Evolutionary conservation across 1,140 invertebrate species (phyloP).

Genomic region (Hypothenemus hampei): DNA sequence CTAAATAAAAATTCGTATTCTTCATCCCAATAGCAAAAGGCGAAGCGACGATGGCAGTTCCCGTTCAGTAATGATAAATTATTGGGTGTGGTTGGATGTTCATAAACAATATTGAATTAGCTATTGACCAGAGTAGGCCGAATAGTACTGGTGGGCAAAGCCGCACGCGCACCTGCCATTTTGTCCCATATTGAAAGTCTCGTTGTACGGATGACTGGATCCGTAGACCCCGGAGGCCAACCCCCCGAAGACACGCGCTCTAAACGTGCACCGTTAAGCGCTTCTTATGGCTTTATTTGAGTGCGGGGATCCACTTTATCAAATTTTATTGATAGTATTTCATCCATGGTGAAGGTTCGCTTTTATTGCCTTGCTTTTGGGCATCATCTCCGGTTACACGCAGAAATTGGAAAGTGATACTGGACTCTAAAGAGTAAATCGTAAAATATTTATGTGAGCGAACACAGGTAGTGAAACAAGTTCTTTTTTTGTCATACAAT

Average conservation of each 20-base stretch:
- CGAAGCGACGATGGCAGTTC: slow-evolving; percentile 13
- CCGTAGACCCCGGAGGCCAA: slow-evolving; percentile 11
- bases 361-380: too few relatives aligned
- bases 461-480: too few relatives aligned
- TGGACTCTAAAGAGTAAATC: too few relatives aligned
- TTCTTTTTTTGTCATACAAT: too few relatives aligned
- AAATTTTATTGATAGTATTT: too few relatives aligned
- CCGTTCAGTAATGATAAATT: slow-evolving; percentile 29
- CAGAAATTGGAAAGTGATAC: too few relatives aligned
- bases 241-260: neutral
- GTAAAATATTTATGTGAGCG: too few relatives aligned
- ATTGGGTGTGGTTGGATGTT: slow-evolving; percentile 26
- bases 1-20: slow-evolving; percentile 6
- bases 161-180: slow-evolving; percentile 29
- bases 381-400: too few relatives aligned
- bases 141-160: slow-evolving; percentile 31
- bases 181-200: slow-evolving; percentile 13
- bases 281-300: slow-evolving; percentile 21
- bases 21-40: slow-evolving; percentile 17
- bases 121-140: slow-evolving; percentile 36
- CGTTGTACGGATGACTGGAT: slow-evolving; percentile 21
- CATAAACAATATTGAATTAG: slow-evolving; percentile 35
- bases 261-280: slow-evolving; percentile 12
- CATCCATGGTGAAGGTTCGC: too few relatives aligned
- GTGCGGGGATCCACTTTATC: too few relatives aligned